Evolutionary conservation across 2,797 vertebrate species (phyloP), one percentile per base, ranked within the genome.

Genomic region (Danio aesculapii): DNA sequence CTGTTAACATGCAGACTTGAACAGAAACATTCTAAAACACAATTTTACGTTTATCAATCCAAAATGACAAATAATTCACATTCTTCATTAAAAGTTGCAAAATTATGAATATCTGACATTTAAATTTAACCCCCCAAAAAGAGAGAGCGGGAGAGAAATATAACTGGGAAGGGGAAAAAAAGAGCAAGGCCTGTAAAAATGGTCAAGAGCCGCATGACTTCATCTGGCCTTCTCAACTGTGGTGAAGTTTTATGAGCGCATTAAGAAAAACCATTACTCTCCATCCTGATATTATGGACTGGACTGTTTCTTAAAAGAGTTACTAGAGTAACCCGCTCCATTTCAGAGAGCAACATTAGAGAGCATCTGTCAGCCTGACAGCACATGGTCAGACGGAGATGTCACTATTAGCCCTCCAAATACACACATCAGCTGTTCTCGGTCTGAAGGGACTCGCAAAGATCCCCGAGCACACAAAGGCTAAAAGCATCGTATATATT

Each of bases 361-460:
- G 8, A n/a, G 46, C 3, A 19, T 75, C 77, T 75, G 70, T 83
- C 57, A 79, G 39, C 19, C 62, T 43, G 59, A 58, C 79, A 67
- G 74, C 75, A 75, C 74, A 75, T 53, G 74, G 63, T 47, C 43
- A 30, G 53, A 72, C 41, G 12, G 71, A 69, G 70, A 49, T n/a
- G 58, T 70, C 57, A 70, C 85, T 19, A 10, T 19, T 66, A 78
- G 76, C 55, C 73, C 47, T 57, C 73, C 57, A 68, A 68, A 82
- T 72, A 79, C 82, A 82, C 64, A 62, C 63, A 63, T 74, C 79
- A 84, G 83, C 85, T 82, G 85, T 74, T 83, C 47, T 55, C 19
- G 75, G 61, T 74, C 78, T 72, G 47, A 61, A 4, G 77, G 77
- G 67, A 71, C 53, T 41, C 16, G 8, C n/a, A 62, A n/a, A 79